phyloP scores from a whole-genome alignment of 2,797 vertebrate species.

The Lutjanus argentimaculatus region DNA sequence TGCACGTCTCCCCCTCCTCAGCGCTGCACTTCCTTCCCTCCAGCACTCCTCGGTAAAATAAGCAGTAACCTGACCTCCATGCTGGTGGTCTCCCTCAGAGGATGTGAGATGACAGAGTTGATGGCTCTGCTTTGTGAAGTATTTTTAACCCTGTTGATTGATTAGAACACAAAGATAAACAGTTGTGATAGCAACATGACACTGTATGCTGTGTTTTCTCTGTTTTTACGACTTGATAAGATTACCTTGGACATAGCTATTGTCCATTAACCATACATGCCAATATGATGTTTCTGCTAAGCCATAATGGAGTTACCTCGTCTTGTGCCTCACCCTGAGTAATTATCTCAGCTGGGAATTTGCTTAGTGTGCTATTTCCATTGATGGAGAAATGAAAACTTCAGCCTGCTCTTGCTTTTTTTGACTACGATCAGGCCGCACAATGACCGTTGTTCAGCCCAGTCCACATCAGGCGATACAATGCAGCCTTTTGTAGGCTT shows the following conservation, averaged over 20 bases:
- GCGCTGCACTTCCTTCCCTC: slow-evolving; percentile 82
- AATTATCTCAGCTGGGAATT: slow-evolving; percentile 70
- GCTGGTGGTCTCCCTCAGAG: slow-evolving; percentile 76
- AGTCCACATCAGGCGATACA: slow-evolving; percentile 75
- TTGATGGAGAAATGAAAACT: slow-evolving; percentile 67
- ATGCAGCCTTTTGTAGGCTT: slow-evolving; percentile 82
- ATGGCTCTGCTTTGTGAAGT: slow-evolving; percentile 65
- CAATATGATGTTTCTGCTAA: slow-evolving; percentile 20
- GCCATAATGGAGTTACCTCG: slow-evolving; percentile 43
- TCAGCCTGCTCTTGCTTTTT: slow-evolving; percentile 44
- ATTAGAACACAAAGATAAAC: slow-evolving; percentile 47
- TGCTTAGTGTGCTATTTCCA: slow-evolving; percentile 72
- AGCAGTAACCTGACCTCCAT: slow-evolving; percentile 75
- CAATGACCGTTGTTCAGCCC: slow-evolving; percentile 80
- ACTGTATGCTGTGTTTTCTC: not conserved
- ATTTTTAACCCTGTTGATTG: slow-evolving; percentile 74
- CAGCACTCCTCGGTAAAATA: slow-evolving; percentile 72
- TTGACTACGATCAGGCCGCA: slow-evolving; percentile 56
- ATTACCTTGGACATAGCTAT: not conserved
- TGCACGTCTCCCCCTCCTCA: slow-evolving; percentile 65
- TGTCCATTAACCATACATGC: not conserved
- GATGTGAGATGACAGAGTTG: slow-evolving; percentile 76
- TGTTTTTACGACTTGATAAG: slow-evolving; percentile 3
- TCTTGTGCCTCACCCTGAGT: slow-evolving; percentile 46
- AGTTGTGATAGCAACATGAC: slow-evolving; percentile 34